Conservation (phyloP, 2,113 vertebrate species). For the Pao palembangensis region DNA sequence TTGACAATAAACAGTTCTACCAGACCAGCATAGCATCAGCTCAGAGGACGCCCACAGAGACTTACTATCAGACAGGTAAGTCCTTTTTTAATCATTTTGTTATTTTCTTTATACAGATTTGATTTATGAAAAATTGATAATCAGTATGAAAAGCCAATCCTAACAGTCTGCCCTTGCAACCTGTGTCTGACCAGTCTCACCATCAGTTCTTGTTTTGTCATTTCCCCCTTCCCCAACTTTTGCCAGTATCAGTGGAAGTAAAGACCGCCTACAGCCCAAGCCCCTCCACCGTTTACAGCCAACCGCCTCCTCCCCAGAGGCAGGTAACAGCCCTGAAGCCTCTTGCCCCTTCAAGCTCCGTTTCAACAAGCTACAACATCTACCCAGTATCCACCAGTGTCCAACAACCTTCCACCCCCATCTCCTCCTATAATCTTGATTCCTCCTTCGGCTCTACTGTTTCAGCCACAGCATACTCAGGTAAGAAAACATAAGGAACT, state of each 20-base stretch:
- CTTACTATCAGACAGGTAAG: constrained; percentile 72
- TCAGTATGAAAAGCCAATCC: background rate
- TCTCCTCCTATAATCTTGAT: constrained; percentile 71
- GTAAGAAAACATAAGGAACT: constrained; percentile 44
- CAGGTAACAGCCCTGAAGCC: constrained; percentile 68
- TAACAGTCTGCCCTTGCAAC: too few relatives aligned
- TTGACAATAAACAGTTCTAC: constrained; percentile 69
- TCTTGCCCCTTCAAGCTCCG: constrained; percentile 56
- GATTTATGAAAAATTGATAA: background rate
- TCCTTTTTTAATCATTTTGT: background rate
- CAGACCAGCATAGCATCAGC: constrained; percentile 58
- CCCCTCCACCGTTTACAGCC: constrained; percentile 61
- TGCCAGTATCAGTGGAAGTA: constrained; percentile 53
- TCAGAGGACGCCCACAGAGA: constrained; percentile 57
- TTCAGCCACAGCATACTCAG: constrained; percentile 67
- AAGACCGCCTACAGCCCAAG: constrained; percentile 68
- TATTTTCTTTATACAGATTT: background rate
- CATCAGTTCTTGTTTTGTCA: background rate
- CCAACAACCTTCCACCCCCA: constrained; percentile 63
- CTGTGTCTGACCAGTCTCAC: background rate
- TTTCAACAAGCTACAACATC: constrained; percentile 71
- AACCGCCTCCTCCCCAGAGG: constrained; percentile 65
- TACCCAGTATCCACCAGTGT: constrained; percentile 65
- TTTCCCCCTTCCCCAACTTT: background rate
- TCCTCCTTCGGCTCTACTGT: constrained; percentile 68